Base-by-base conservation (phyloP, 2,113 vertebrate species). In the Chaenocephalus aceratus region DNA sequence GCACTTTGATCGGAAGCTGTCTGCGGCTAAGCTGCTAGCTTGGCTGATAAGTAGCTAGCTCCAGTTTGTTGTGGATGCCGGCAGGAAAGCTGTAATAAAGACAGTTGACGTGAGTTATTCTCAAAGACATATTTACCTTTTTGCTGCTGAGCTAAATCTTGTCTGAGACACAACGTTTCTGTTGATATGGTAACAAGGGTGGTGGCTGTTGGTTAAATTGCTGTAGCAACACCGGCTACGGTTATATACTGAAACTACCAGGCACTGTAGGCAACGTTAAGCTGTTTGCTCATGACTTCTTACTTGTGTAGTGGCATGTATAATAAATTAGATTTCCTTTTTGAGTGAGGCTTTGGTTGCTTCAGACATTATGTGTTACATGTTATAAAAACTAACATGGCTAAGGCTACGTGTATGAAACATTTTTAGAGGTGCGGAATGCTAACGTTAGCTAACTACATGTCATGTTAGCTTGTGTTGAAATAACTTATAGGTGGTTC, bases 21-120 rank as follows among this genome's bases (percentile, higher is more conserved):
- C 72, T 60, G 70, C 48, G 23, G 88, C 85, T 84, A 77, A 91
- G 77, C 83, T 74, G 77, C 59, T 91, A 88, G 84, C 83, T 71
- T 48, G 64, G 51, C 65, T 77, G 18, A 59, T 23, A 69, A 84
- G 78, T 71, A 73, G 68, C 65, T 62, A 76, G 48, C 65, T 56
- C 12, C 58, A 10, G 41, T 70, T 70, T 46, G 46, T 49, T 34
- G 77, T 83, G 67, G 62, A 82, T 84, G 71, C 58, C 11, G 60
- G 78, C 45, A 48, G 41, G 0, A 54, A 23, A 65, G 18, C 67
- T 66, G 68, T 69, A 30, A 77, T n/a, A 67, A 13, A 46, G 23
- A 82, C 68, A 57, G 23, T 78, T 80, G 36, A 81, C 86, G 90
- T 93, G 59, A 92, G 90, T 90, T 67, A 0, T 4, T 68, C 18